Evolutionary conservation across 2,888 invertebrate species (phyloP), one percentile per base, ranked within the genome.

Genomic region (Hecatera dysodea): DNA sequence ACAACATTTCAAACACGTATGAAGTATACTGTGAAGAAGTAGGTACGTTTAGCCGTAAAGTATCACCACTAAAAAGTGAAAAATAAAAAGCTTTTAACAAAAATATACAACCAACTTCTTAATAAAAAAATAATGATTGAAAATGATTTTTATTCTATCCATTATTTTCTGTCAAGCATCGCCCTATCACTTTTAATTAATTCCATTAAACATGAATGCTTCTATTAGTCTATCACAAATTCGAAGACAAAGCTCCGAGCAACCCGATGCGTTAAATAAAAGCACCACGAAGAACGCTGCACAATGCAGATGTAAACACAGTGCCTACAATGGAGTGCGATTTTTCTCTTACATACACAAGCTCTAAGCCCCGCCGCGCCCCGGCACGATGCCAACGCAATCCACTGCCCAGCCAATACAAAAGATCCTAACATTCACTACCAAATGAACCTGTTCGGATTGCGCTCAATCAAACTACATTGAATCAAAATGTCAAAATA

Each of bases 401-500:
- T 27, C 12, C 27, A 46, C 42, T 27, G 22, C 39, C 56, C 56
- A 60, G 22, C 57, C 22, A 55, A 39, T 56, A 70, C 66, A 60
- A 79, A 66, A 17, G 46, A 44, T 50, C 42, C 59, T 22, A 76
- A 70, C 70, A 72, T 74, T 68, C 56, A 64, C 60, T 50, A 70
- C 52, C 59, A 60, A 78, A 83, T 72, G 59, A 75, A 75, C 73
- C 78, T 71, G 74, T 67, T 72, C 65, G 52, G 53, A 80, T 70
- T 64, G 62, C 62, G 33, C 71, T 29, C 76, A 71, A 79, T 78
- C 68, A 76, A 78, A 78, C 78, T 55, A 53, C 70, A 78, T 72
- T 80, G 63, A 80, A 84, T 74, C 70, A 71, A 82, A 84, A 84
- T 82, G 84, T 84, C 83, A 80, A 80, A 78, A 82, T 78, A 79